Evolutionary conservation across 1,140 invertebrate genomes (phyloP).

Genomic region (Euglossa dilemma): DNA sequence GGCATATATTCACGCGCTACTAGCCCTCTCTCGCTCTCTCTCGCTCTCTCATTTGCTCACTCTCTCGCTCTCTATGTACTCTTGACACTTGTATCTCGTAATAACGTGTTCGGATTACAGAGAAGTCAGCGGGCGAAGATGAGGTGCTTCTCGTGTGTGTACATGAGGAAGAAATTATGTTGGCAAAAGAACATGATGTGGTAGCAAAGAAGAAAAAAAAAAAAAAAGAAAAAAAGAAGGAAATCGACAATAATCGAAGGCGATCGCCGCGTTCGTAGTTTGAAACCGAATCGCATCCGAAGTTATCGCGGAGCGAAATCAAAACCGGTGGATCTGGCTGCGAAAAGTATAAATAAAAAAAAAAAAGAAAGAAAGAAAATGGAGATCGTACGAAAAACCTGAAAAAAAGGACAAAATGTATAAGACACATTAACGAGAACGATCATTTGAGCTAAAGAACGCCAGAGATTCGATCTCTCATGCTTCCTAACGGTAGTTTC

Average conservation of each 20-base stretch:
- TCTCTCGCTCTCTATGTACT: slow-evolving; percentile 25
- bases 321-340: slow-evolving; percentile 22
- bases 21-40: slow-evolving; percentile 24
- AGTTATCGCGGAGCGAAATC: background rate
- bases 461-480: slow-evolving; percentile 49
- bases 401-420: background rate
- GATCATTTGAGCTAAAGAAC: slow-evolving; percentile 18
- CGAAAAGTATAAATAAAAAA: slow-evolving; percentile 25
- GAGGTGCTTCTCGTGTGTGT: slow-evolving; percentile 52
- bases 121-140: slow-evolving; percentile 41
- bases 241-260: background rate
- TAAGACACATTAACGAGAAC: slow-evolving; percentile 30
- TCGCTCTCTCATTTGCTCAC: slow-evolving; percentile 3
- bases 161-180: slow-evolving; percentile 27
- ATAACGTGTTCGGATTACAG: slow-evolving; percentile 29
- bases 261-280: background rate
- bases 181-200: slow-evolving; percentile 32
- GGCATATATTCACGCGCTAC: slow-evolving; percentile 40
- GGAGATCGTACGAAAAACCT: too few species aligned
- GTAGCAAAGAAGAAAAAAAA: background rate
- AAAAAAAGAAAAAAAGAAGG: background rate
- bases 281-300: background rate
- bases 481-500: slow-evolving; percentile 26
- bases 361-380: background rate
- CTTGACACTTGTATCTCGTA: slow-evolving; percentile 4